Conservation (phyloP, 2,113 vertebrate species). For the Urocolius indicus region DNA sequence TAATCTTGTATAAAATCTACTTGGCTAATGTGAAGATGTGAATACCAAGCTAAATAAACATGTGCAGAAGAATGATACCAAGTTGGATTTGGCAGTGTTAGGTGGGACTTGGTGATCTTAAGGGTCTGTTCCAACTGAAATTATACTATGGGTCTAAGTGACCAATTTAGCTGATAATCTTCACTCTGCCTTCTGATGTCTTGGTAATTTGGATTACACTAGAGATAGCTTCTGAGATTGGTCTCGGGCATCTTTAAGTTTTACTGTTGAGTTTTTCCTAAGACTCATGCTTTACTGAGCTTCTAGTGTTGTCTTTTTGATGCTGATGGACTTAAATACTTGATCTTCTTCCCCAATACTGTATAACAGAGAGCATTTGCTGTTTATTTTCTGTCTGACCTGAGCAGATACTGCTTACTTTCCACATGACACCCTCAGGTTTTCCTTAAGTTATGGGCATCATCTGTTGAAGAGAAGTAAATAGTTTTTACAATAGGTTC, state of each 20-base stretch:
- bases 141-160: background rate
- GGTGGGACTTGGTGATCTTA: background rate
- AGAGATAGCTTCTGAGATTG: background rate
- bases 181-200: background rate
- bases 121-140: background rate
- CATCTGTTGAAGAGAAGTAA: background rate
- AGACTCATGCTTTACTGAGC: background rate
- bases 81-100: background rate
- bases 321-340: background rate
- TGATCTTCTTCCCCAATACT: background rate
- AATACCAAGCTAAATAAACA: fast-evolving
- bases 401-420: background rate
- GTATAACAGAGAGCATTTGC: background rate
- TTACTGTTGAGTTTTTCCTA: background rate
- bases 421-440: background rate
- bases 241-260: background rate
- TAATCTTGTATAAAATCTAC: background rate
- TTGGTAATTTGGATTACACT: background rate
- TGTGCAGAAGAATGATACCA: background rate
- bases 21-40: background rate
- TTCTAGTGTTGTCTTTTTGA: background rate
- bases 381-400: background rate
- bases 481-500: background rate
- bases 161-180: background rate
- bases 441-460: background rate